These are phyloP conservation scores for Drosophila lutescens DNA, from an alignment of 2,888 invertebrate species.

Conservation along the genomic window DNA sequence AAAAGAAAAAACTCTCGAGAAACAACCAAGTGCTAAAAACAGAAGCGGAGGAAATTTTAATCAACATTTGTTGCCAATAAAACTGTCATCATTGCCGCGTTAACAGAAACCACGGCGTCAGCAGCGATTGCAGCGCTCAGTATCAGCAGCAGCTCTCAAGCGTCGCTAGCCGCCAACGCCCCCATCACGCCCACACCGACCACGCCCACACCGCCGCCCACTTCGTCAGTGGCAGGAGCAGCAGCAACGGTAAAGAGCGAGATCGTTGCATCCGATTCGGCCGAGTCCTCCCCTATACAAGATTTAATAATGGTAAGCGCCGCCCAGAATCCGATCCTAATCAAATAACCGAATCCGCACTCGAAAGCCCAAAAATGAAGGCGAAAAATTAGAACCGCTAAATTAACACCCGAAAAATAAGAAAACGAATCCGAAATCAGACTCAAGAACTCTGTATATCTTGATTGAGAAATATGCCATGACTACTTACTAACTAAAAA, in stretches of 20 bases:
- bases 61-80: slow-evolving; percentile 77
- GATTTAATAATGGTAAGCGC: slow-evolving; percentile 83
- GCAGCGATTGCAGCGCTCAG: slow-evolving; percentile 79
- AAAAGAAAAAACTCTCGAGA: slow-evolving; percentile 15
- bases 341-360: slow-evolving; percentile 29
- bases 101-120: slow-evolving; percentile 79
- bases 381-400: slow-evolving; percentile 31
- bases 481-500: slow-evolving; percentile 20
- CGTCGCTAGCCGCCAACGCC: slow-evolving; percentile 65
- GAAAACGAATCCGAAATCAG: slow-evolving; percentile 8
- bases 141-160: slow-evolving; percentile 78
- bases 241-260: slow-evolving; percentile 70
- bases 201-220: slow-evolving; percentile 44
- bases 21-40: slow-evolving; percentile 35
- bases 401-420: slow-evolving; percentile 25
- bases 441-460: slow-evolving; percentile 43
- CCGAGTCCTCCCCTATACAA: slow-evolving; percentile 77
- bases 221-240: slow-evolving; percentile 51
- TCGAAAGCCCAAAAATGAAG: slow-evolving; percentile 22
- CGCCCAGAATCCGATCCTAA: slow-evolving; percentile 59
- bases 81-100: slow-evolving; percentile 81
- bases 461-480: slow-evolving; percentile 24
- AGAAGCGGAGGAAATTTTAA: slow-evolving; percentile 64
- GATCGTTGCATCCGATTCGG: slow-evolving; percentile 67
- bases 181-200: slow-evolving; percentile 41